Conservation (phyloP, 1,140 invertebrate species). For the Drosophila parvula region DNA sequence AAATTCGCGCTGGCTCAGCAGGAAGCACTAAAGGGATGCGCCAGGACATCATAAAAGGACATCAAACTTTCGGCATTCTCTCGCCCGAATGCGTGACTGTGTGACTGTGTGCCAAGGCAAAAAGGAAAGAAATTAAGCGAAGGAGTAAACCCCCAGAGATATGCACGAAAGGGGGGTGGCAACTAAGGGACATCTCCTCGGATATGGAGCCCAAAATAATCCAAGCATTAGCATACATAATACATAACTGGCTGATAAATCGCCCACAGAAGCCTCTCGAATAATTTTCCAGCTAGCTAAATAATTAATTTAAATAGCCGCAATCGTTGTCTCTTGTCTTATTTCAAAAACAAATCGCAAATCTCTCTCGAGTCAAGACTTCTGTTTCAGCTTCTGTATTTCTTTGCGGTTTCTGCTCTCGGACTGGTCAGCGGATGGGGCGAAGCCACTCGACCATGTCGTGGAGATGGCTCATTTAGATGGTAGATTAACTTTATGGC, state of each 20-base stretch:
- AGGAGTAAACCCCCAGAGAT: conserved; percentile 16
- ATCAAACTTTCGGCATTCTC: conserved; percentile 16
- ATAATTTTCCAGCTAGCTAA: conserved; percentile 34
- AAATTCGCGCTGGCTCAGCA: conserved; percentile 51
- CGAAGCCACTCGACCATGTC: conserved; percentile 66
- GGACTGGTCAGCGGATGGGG: conserved; percentile 26
- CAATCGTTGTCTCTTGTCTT: conserved; percentile 25
- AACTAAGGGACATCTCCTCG: conserved; percentile 7
- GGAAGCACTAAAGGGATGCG: conserved; percentile 69
- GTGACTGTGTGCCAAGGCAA: not conserved
- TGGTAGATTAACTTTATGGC: conserved; percentile 78
- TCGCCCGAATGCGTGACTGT: conserved; percentile 21
- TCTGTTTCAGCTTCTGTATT: conserved; percentile 43
- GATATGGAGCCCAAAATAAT: conserved; percentile 18
- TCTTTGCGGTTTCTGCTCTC: conserved; percentile 31
- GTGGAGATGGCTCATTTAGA: conserved; percentile 70
- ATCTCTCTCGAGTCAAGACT: conserved; percentile 34
- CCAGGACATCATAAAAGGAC: conserved; percentile 37
- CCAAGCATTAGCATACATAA: conserved; percentile 43
- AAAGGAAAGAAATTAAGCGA: conserved; percentile 8
- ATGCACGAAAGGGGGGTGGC: not conserved
- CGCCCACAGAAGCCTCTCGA: conserved; percentile 15
- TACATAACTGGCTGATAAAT: conserved; percentile 32
- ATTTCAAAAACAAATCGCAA: conserved; percentile 34
- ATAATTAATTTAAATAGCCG: conserved; percentile 51